These are phyloP conservation scores for Eupithecia dodoneata DNA, from an alignment of 2,888 invertebrate species.

Conservation along the genomic window DNA sequence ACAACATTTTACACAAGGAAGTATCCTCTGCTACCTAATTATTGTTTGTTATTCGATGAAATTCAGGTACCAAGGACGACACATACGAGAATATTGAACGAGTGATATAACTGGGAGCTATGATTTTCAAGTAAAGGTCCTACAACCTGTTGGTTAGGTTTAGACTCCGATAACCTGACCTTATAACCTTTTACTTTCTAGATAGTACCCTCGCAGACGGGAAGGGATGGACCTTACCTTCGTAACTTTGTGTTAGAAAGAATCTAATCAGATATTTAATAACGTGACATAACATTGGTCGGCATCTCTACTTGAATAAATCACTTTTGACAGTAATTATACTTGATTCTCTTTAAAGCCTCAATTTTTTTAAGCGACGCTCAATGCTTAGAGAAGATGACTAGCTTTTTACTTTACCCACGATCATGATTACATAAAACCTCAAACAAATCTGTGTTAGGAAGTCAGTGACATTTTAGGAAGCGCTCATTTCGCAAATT, in stretches of 20 bases:
- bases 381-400: constrained; percentile 29
- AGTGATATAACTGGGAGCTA: background rate
- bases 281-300: constrained; percentile 23
- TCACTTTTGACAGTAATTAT: constrained; percentile 36
- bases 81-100: background rate
- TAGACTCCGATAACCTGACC: constrained; percentile 8
- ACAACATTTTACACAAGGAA: constrained; percentile 5
- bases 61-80: background rate
- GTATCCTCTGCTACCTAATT: background rate
- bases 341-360: constrained; percentile 19
- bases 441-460: constrained; percentile 36
- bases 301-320: constrained; percentile 21
- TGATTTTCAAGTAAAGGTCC: background rate
- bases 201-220: constrained; percentile 1
- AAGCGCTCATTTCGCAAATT: constrained; percentile 41
- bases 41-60: background rate
- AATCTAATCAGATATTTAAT: constrained; percentile 2
- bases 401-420: constrained; percentile 40
- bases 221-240: background rate
- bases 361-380: constrained; percentile 28
- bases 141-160: constrained; percentile 1
- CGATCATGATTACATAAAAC: constrained; percentile 40
- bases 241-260: constrained; percentile 8
- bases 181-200: constrained; percentile 13
- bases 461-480: constrained; percentile 44